These are phyloP conservation scores for Spodoptera exigua DNA, from an alignment of 2,888 invertebrate genomes.

Conservation along the genomic window DNA sequence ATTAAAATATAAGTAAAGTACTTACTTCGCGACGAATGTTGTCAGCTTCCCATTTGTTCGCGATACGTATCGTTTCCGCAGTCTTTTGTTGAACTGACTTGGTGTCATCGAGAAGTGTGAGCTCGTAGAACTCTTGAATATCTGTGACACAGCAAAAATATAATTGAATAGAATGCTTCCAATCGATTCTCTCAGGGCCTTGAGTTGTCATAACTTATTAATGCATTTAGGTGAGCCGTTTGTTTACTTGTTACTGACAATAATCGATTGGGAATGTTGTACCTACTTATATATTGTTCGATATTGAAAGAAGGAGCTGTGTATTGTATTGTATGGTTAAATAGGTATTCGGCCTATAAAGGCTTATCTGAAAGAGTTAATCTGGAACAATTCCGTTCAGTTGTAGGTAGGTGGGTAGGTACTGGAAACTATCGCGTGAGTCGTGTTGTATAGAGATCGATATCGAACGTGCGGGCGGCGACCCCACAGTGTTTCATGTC, in stretches of 20 bases:
- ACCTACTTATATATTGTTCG: neutral
- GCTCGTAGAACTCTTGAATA: slow-evolving; percentile 99
- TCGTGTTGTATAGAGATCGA: slow-evolving; percentile 70
- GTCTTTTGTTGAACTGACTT: slow-evolving; percentile 99
- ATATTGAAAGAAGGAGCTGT: slow-evolving; percentile 4
- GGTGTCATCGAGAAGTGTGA: slow-evolving; percentile 98
- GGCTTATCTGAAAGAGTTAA: slow-evolving; percentile 58
- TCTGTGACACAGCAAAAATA: slow-evolving; percentile 87
- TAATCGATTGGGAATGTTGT: slow-evolving; percentile 1
- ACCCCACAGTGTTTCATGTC: slow-evolving; percentile 65
- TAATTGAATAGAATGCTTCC: slow-evolving; percentile 9
- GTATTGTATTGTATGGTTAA: slow-evolving; percentile 14
- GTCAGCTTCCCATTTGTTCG: slow-evolving; percentile 96
- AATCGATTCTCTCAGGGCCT: slow-evolving; percentile 21
- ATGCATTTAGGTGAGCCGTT: slow-evolving; percentile 9
- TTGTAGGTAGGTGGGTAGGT: slow-evolving; percentile 38
- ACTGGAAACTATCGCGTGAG: slow-evolving; percentile 73
- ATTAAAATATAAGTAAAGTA: slow-evolving; percentile 22
- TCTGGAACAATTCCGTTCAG: slow-evolving; percentile 63
- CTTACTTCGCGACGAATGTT: slow-evolving; percentile 83
- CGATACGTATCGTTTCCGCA: slow-evolving; percentile 97
- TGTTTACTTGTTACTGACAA: slow-evolving; percentile 5
- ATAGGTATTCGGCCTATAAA: slow-evolving; percentile 15
- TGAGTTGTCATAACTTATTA: slow-evolving; percentile 20
- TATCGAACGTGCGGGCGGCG: slow-evolving; percentile 74